Evolutionary conservation across 2,888 invertebrate species (phyloP).

Genomic region (Campaea margaritaria): DNA sequence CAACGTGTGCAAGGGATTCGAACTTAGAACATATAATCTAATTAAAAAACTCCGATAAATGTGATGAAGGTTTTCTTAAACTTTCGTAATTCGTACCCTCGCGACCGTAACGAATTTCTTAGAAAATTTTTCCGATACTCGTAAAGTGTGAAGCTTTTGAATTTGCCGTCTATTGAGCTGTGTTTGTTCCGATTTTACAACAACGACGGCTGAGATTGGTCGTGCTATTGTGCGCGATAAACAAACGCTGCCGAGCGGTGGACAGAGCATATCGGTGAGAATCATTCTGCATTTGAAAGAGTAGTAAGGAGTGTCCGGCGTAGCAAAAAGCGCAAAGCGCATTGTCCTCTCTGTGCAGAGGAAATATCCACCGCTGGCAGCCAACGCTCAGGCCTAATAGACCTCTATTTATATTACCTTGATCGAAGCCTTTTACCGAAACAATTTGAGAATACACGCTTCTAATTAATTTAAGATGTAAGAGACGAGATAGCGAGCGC

Average conservation of each 20-base stretch:
- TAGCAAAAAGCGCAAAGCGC: conserved; percentile 74
- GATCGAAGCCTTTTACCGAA: conserved; percentile 60
- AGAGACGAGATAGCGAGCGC: conserved; percentile 31
- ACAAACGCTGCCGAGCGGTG: conserved; percentile 53
- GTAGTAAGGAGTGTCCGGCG: conserved; percentile 64
- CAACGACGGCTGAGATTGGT: conserved; percentile 46
- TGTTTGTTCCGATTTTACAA: conserved; percentile 42
- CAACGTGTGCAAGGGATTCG: conserved; percentile 55
- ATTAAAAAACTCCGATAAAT: conserved; percentile 55
- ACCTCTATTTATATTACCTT: conserved; percentile 72
- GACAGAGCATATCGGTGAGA: conserved; percentile 64
- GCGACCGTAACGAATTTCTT: conserved; percentile 28
- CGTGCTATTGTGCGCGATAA: conserved; percentile 53
- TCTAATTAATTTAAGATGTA: conserved; percentile 41
- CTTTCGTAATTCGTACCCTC: conserved; percentile 32
- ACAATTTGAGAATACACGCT: conserved; percentile 50
- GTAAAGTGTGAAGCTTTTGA: conserved; percentile 27
- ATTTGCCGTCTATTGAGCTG: conserved; percentile 20
- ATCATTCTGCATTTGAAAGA: conserved; percentile 70
- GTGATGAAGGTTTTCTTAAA: conserved; percentile 49
- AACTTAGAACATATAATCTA: conserved; percentile 54
- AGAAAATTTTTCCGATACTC: conserved; percentile 29
- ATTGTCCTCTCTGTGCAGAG: conserved; percentile 70
- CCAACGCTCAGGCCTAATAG: conserved; percentile 67
- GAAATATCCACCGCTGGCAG: conserved; percentile 70